phyloP scores from a whole-genome alignment of 2,113 vertebrate genomes.

The Eurystomus gularis region DNA sequence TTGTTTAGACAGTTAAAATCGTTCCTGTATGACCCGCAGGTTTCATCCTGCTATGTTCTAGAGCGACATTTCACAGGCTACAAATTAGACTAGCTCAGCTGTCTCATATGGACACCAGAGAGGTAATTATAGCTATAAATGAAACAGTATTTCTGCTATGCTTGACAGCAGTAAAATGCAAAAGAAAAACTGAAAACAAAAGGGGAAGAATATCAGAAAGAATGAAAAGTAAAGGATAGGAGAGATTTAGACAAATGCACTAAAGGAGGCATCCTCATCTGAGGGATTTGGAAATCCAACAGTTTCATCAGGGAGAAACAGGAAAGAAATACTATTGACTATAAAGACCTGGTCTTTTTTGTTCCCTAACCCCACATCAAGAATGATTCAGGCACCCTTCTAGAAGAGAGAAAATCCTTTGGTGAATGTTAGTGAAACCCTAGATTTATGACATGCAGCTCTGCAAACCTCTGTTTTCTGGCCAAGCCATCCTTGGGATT shows the following conservation, averaged over 20 bases:
- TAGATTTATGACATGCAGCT: slow-evolving; percentile 54
- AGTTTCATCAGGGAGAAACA: neutral
- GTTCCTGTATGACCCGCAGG: neutral
- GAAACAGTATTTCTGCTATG: neutral
- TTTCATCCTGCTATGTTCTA: neutral
- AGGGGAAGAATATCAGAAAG: neutral
- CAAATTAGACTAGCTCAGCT: neutral
- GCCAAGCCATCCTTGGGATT: slow-evolving; percentile 31
- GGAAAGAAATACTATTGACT: neutral
- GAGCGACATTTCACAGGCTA: neutral
- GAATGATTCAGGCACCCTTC: slow-evolving; percentile 28
- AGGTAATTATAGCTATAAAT: neutral
- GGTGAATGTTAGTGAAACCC: slow-evolving; percentile 11
- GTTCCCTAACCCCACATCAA: neutral
- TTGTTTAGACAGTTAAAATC: neutral
- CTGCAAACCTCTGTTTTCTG: slow-evolving; percentile 51
- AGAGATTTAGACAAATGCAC: neutral
- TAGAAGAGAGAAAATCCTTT: slow-evolving; percentile 41
- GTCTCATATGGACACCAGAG: neutral
- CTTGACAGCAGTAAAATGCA: neutral
- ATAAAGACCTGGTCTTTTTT: neutral
- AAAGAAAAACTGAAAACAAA: neutral
- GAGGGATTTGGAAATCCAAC: neutral
- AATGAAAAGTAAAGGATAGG: neutral
- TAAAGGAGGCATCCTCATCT: neutral